These are phyloP conservation scores for Neotoma lepida DNA, from an alignment of 2,113 vertebrate genomes.

Conservation along the genomic window DNA sequence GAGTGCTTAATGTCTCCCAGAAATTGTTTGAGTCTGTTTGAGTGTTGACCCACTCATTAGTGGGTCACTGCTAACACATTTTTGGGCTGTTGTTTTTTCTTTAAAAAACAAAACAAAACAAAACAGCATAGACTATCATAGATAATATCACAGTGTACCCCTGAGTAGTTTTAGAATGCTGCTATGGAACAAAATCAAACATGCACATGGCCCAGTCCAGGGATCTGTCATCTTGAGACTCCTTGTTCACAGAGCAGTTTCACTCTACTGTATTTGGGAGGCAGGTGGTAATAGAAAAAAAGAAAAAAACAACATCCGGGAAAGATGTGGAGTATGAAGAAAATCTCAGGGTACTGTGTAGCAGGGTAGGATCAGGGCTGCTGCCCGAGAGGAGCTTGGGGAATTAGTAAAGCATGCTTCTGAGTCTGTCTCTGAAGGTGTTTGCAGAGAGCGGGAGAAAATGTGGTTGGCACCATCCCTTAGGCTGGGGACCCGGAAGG, in stretches of 20 bases:
- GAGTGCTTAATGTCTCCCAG: neutral
- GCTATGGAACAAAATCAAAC: neutral
- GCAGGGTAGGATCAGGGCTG: neutral
- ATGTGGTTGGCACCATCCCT: neutral
- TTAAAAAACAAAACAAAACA: no score
- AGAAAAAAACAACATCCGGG: neutral
- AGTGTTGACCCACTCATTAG: neutral
- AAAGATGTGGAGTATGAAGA: neutral
- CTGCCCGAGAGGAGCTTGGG: neutral
- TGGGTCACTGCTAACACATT: neutral
- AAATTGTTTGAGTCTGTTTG: conserved; percentile 5
- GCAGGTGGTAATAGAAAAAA: neutral
- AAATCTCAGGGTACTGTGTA: neutral
- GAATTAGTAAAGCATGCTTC: neutral
- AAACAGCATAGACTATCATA: neutral
- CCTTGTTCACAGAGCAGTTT: neutral
- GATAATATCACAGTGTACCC: neutral
- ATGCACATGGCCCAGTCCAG: neutral
- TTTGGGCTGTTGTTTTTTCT: no score
- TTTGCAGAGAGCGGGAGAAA: neutral
- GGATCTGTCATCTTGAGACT: neutral
- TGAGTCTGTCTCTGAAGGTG: no score
- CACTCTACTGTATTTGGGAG: neutral
- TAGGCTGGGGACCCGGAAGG: no score
- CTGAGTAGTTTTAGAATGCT: neutral